phyloP scores from a whole-genome alignment of 1,140 invertebrate genomes.

The Stegodyphus mimosarum region DNA sequence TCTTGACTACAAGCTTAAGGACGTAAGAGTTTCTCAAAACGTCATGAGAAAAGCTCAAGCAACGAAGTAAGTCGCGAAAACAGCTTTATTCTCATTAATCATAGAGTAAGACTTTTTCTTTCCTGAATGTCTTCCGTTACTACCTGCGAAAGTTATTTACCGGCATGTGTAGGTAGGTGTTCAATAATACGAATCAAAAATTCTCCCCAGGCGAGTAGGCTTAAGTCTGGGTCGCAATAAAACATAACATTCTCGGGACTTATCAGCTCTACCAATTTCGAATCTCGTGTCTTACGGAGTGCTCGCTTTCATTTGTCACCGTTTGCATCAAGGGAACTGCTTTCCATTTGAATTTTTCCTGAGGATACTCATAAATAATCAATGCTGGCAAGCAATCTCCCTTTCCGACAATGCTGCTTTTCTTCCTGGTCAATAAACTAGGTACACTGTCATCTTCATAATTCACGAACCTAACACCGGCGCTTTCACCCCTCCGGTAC shows the following conservation, averaged over 20 bases:
- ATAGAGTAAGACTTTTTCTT: too few relatives aligned
- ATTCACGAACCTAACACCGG: conserved; percentile 22
- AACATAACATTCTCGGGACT: conserved; percentile 6
- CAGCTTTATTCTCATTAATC: too few relatives aligned
- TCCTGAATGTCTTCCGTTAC: too few relatives aligned
- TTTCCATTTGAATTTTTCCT: conserved; percentile 57
- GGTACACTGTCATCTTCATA: conserved; percentile 47
- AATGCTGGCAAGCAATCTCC: conserved; percentile 51
- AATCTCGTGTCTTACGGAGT: conserved; percentile 18
- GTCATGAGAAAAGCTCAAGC: too few relatives aligned
- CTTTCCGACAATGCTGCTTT: conserved; percentile 8
- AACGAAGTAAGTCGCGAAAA: too few relatives aligned
- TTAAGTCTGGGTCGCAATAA: conserved; percentile 9
- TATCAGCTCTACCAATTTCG: conserved; percentile 32
- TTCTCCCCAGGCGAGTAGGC: conserved; percentile 6
- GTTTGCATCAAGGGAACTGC: conserved; percentile 33
- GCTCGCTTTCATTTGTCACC: conserved; percentile 21
- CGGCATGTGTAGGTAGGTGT: too few relatives aligned
- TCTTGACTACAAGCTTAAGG: too few relatives aligned
- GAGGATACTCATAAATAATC: conserved; percentile 52
- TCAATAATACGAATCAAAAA: background rate
- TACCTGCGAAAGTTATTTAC: too few relatives aligned
- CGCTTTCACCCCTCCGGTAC: background rate
- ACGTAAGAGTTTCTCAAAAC: too few relatives aligned
- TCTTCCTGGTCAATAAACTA: conserved; percentile 37